Conservation (phyloP, 1,140 invertebrate genomes). For the Drosophila watanabei region DNA sequence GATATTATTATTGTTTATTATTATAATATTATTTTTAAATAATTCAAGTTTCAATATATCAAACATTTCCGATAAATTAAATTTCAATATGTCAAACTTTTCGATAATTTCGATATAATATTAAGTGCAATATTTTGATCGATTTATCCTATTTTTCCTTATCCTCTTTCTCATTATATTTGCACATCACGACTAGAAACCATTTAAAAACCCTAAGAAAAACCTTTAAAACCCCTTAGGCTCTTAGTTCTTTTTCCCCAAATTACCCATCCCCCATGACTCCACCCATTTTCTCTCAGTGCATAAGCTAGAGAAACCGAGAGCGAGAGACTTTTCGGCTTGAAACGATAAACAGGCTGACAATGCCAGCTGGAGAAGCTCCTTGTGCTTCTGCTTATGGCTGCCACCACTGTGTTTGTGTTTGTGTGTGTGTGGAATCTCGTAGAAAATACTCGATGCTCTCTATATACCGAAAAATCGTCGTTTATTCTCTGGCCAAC, state of each 20-base stretch:
- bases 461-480: constrained; percentile 32
- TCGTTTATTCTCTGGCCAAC: constrained; percentile 18
- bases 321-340: constrained; percentile 62
- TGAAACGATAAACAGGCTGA: constrained; percentile 73
- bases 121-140: no score
- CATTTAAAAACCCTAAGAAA: neutral
- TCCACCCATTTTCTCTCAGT: neutral
- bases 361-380: constrained; percentile 62
- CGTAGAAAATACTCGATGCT: constrained; percentile 38
- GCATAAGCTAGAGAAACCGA: constrained; percentile 10
- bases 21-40: no score
- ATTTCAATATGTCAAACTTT: no score
- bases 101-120: no score
- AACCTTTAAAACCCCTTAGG: no score
- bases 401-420: constrained; percentile 4
- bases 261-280: neutral
- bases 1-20: no score
- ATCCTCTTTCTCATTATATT: no score
- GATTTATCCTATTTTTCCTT: no score
- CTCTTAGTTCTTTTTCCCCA: neutral
- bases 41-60: no score
- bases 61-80: no score
- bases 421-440: constrained; percentile 1
- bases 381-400: constrained; percentile 28
- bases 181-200: neutral